Conservation (phyloP, 2,888 invertebrate genomes). For the Bugulina stolonifera region DNA sequence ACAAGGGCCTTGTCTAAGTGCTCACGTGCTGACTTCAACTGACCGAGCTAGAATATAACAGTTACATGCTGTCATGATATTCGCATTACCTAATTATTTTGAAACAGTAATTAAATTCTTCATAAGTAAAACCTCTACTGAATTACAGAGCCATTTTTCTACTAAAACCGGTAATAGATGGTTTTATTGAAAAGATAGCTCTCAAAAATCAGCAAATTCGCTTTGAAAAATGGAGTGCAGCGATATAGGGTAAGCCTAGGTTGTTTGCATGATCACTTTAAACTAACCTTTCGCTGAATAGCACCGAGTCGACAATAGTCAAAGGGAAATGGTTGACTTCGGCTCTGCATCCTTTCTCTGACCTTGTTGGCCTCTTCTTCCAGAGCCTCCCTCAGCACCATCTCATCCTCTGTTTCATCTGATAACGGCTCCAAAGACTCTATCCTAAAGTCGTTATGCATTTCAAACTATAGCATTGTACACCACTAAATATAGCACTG, state of each 20-base stretch:
- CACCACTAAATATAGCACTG: no score
- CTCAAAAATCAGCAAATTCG: no score
- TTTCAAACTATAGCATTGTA: no score
- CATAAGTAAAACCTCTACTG: no score
- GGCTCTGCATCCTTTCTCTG: constrained; percentile 36
- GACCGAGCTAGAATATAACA: constrained; percentile 27
- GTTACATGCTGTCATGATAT: not conserved
- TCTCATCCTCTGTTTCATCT: constrained; percentile 37
- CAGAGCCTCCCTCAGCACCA: constrained; percentile 37
- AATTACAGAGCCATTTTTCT: no score
- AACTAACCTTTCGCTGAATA: constrained; percentile 43
- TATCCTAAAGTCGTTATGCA: constrained; percentile 11
- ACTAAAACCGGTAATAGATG: no score
- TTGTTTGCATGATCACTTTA: not conserved
- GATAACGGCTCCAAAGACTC: constrained; percentile 32
- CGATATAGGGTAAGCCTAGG: no score
- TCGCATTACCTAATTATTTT: no score
- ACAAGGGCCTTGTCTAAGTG: constrained; percentile 42
- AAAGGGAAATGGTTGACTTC: constrained; percentile 42
- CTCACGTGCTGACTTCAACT: constrained; percentile 29
- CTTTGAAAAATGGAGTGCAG: no score
- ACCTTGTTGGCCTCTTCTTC: constrained; percentile 42
- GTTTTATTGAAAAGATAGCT: no score
- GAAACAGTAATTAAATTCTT: no score
- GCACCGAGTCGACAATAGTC: constrained; percentile 49